Evolutionary conservation across 2,888 invertebrate species (phyloP).

Genomic region (Slavum lentiscoides): DNA sequence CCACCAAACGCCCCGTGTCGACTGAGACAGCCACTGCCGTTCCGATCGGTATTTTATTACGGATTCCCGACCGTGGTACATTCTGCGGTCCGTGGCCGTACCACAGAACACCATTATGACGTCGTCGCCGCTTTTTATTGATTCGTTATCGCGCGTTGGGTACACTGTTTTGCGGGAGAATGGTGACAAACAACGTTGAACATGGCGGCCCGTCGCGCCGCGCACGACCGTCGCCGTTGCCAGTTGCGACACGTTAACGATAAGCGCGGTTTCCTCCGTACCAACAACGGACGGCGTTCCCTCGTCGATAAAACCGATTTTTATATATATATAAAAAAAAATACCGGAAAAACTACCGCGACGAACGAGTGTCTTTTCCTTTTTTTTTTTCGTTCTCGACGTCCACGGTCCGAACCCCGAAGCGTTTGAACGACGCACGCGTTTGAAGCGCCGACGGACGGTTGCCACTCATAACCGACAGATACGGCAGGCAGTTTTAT

Average conservation of each 20-base stretch:
- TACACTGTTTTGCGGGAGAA: slow-evolving; percentile 33
- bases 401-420: no score
- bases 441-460: neutral
- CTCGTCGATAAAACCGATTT: neutral
- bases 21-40: no score
- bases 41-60: no score
- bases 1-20: no score
- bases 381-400: no score
- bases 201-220: neutral
- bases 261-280: neutral
- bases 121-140: neutral
- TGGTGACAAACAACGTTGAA: neutral
- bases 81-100: no score
- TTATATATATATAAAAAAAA: no score
- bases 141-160: slow-evolving; percentile 20
- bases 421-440: no score
- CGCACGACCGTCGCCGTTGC: no score
- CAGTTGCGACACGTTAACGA: neutral
- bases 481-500: slow-evolving; percentile 14
- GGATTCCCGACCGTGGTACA: no score
- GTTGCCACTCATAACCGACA: neutral
- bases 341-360: neutral
- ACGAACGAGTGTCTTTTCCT: no score
- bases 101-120: no score
- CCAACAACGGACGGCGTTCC: neutral